These are phyloP conservation scores for Melanchra persicariae DNA, from an alignment of 2,888 invertebrate species.

Conservation along the genomic window DNA sequence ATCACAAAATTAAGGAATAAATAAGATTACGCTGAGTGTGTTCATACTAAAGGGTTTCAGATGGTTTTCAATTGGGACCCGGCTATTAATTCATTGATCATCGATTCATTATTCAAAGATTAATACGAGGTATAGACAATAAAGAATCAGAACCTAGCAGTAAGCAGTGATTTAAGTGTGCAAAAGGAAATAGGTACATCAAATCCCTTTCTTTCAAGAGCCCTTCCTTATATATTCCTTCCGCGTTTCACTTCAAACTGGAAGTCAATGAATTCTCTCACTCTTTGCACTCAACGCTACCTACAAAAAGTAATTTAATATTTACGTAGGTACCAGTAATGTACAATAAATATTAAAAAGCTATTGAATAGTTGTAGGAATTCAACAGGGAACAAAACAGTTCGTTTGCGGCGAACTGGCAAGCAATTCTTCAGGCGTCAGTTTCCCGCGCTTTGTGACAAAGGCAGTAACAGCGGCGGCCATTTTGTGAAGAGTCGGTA, in stretches of 20 bases:
- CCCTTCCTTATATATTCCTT: background rate
- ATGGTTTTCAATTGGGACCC: no score
- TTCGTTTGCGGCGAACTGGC: conserved; percentile 60
- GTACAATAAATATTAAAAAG: conserved; percentile 50
- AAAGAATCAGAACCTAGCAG: no score
- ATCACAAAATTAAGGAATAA: no score
- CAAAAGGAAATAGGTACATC: background rate
- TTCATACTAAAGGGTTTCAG: no score
- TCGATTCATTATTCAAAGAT: no score
- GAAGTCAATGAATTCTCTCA: conserved; percentile 14
- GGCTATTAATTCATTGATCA: no score
- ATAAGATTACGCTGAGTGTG: no score
- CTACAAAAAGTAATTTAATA: conserved; percentile 18
- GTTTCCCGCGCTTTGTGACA: conserved; percentile 71
- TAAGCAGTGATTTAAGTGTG: no score
- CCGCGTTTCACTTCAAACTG: conserved; percentile 2
- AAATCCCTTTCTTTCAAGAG: background rate
- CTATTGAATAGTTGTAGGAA: conserved; percentile 54
- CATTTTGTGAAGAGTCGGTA: conserved; percentile 59
- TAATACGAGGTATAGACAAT: no score
- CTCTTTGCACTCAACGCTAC: conserved; percentile 8
- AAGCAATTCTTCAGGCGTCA: conserved; percentile 73
- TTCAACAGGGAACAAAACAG: conserved; percentile 63
- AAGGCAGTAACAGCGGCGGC: conserved; percentile 61
- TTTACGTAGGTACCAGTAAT: conserved; percentile 29